Conservation (phyloP, 1,140 invertebrate species). For the Euschistus heros region DNA sequence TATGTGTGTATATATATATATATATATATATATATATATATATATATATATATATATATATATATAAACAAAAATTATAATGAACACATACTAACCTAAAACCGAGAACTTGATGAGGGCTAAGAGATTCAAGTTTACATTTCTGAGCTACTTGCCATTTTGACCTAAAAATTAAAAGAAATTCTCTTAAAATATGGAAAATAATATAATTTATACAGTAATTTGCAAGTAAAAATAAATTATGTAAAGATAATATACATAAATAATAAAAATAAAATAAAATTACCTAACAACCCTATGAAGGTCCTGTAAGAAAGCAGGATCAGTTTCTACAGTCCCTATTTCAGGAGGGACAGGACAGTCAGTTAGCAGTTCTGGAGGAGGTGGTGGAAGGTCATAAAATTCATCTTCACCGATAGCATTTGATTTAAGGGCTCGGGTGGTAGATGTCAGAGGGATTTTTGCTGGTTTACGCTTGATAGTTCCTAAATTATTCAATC, state of each 20-base stretch:
- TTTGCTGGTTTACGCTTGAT: conserved; percentile 83
- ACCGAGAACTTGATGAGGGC: conserved; percentile 80
- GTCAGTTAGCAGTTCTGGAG: conserved; percentile 58
- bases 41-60: no score
- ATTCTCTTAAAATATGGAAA: no score
- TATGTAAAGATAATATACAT: background rate
- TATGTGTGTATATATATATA: no score
- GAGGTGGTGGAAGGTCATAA: conserved; percentile 52
- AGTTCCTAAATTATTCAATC: conserved; percentile 42
- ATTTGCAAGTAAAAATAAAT: background rate
- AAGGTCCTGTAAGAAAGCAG: conserved; percentile 73
- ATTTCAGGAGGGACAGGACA: conserved; percentile 36
- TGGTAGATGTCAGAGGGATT: conserved; percentile 81
- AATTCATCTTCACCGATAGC: conserved; percentile 15
- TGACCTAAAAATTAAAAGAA: conserved; percentile 3
- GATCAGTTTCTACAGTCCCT: conserved; percentile 38
- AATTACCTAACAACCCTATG: conserved; percentile 65
- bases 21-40: no score
- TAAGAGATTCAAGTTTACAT: conserved; percentile 73
- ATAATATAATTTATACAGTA: background rate
- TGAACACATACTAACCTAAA: conserved; percentile 43
- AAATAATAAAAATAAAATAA: background rate
- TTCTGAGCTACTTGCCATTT: conserved; percentile 91
- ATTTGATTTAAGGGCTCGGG: conserved; percentile 52
- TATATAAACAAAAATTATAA: background rate